Percentiles rank a stretch among this genome's conserved stretches.
phyloP scores from a whole-genome alignment of 2,888 invertebrate genomes.

The Cantharis lateralis region DNA sequence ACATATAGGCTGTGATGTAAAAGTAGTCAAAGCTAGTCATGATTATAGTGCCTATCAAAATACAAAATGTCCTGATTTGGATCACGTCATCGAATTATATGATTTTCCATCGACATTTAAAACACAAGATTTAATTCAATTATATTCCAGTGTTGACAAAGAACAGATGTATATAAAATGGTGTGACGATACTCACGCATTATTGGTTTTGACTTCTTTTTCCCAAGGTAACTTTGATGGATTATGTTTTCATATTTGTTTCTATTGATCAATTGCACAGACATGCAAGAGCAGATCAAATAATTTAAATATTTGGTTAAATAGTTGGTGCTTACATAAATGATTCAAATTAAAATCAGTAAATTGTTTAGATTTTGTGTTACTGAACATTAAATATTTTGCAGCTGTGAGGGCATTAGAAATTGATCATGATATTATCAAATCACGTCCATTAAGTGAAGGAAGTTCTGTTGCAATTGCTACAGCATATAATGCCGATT shows the following conservation, averaged over 20 bases:
- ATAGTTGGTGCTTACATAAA: no score
- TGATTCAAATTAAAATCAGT: no score
- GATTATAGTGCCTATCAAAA: constrained; percentile 45
- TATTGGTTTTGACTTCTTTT: constrained; percentile 51
- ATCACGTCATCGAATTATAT: constrained; percentile 54
- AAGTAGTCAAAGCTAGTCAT: constrained; percentile 45
- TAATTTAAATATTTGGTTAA: no score
- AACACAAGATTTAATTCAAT: constrained; percentile 52
- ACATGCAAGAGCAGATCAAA: no score
- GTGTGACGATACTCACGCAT: constrained; percentile 55
- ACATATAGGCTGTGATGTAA: constrained; percentile 46
- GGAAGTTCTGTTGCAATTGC: constrained; percentile 46
- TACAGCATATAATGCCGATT: constrained; percentile 47
- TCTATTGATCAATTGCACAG: no score
- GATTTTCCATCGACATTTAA: constrained; percentile 52
- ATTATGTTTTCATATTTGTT: no score
- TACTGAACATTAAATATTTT: constrained; percentile 21
- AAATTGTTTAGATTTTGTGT: no score
- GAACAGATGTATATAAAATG: constrained; percentile 54
- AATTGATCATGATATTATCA: constrained; percentile 48
- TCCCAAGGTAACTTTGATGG: constrained; percentile 47
- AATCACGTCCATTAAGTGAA: constrained; percentile 51
- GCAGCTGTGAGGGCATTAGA: constrained; percentile 50
- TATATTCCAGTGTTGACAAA: constrained; percentile 50
- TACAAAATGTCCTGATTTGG: constrained; percentile 46